Base-by-base conservation (phyloP, 2,113 vertebrate species). In the Caloenas nicobarica region DNA sequence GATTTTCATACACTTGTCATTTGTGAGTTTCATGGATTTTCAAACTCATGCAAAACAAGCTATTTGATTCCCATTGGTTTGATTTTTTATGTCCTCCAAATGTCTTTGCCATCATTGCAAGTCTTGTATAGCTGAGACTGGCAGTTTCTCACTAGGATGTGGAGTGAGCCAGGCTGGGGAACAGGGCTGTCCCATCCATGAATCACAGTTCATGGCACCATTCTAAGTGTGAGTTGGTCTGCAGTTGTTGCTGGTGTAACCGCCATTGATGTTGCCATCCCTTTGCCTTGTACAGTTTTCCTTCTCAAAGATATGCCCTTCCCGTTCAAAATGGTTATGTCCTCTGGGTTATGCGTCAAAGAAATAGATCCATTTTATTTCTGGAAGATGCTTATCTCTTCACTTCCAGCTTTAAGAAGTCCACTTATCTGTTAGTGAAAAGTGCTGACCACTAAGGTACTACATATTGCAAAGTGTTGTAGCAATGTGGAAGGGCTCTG, bases 391-490 rank as follows among this genome's bases (percentile, higher is more conserved):
- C 40, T 11, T 66, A 48, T 48, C 10, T 81, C 56, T 58, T 77
- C 34, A 19, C 10, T 61, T 77, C 33, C 18, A 79, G 17, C 33
- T 91, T 77, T 56, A 68, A 71, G 72, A 86, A 74, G 2, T 46
- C 23, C 16, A 17, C 23, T 57, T 88, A 26, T 3, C 21, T 51
- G 13, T 24, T 74, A 51, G 16, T 62, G 38, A 42, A 74, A 74
- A 70, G 7, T 2, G 3, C 26, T 74, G 38, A 33, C 28, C 54
- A n/a, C 56, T 16, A 34, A 31, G 13, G 15, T 46, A 23, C 13
- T 66, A 5, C 3, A 4, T 40, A 24, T 28, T 31, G 16, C 18
- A 11, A 68, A 25, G 51, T 68, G 8, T 0, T 1, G 3, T 5
- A 44, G 72, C 31, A 34, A 3, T 0, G 3, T 16, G 48, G 50